These are phyloP conservation scores for Arenicola marina DNA, from an alignment of 2,888 invertebrate species.

Conservation along the genomic window DNA sequence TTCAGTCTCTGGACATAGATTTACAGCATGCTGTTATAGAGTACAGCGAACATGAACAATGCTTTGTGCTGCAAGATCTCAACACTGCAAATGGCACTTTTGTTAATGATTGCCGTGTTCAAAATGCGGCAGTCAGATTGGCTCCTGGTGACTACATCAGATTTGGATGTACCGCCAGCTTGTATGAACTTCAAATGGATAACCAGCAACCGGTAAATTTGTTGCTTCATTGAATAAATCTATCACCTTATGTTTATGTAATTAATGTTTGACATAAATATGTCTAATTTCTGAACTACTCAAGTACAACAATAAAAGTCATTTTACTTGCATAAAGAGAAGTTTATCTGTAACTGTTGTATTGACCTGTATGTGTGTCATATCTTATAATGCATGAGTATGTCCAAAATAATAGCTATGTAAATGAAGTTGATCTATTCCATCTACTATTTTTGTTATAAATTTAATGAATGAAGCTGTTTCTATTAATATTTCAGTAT, in stretches of 20 bases:
- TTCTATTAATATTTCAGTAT: too few species aligned
- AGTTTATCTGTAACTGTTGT: too few species aligned
- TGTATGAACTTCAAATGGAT: conserved; percentile 50
- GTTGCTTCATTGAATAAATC: not conserved
- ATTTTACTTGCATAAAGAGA: too few species aligned
- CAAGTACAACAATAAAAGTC: too few species aligned
- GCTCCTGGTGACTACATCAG: conserved; percentile 56
- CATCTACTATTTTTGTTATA: too few species aligned
- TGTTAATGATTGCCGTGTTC: conserved; percentile 60
- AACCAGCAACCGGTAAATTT: conserved; percentile 12
- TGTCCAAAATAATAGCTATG: too few species aligned
- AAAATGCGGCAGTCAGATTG: conserved; percentile 60
- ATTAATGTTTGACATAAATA: not conserved
- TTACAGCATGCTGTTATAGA: conserved; percentile 60
- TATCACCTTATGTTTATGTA: too few species aligned
- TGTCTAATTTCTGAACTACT: not conserved
- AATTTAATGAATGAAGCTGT: too few species aligned
- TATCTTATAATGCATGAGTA: too few species aligned
- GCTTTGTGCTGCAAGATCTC: conserved; percentile 59
- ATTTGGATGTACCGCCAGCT: conserved; percentile 54
- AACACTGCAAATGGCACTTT: conserved; percentile 61
- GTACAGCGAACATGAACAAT: conserved; percentile 55
- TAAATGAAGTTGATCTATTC: too few species aligned
- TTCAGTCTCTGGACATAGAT: conserved; percentile 54
- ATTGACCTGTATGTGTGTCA: too few species aligned